Base-by-base conservation (phyloP, 2,797 vertebrate genomes). In the Neosilurus hyrtlii region DNA sequence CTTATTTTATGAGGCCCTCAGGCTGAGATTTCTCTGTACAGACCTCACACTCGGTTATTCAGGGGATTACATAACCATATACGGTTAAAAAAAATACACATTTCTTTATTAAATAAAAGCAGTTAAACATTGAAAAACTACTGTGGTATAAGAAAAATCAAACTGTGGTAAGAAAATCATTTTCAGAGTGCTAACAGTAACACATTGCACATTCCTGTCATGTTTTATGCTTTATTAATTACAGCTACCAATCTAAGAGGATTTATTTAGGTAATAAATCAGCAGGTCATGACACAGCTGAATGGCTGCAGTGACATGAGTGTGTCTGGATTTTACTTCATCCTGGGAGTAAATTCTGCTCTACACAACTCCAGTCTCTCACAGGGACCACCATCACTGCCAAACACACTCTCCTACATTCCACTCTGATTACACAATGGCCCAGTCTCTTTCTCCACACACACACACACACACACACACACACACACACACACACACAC, bases 371-470 rank as follows among this genome's bases (percentile, higher is more conserved):
- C 72, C 49, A 79, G 68, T 4, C 66, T 63, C 54, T 86, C 76
- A 74, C 62, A 71, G 82, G 85, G 87, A 87, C 79, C 18, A 57
- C 22, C 68, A 72, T 68, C 80, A 66, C 80, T 80, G 84, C 81
- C 87, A 86, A 86, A 86, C 70, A 86, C 81, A 84, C 80, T 85
- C 72, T 81, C 49, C 83, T 89, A 88, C 72, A 79, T 89, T 88
- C 82, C 68, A 87, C 82, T 82, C 89, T 88, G 88, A 89, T 89
- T 68, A 88, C 82, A 88, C 86, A 90, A 87, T 0, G 10, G 75
- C 67, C 82, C 80, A 49, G 63, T 66, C 75, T 43, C 37, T 43
- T 43, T 43, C 37, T 43, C 37, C 37, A 43, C 37, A 43, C 37
- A 43, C 37, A 43, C 37, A 43, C 37, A 43, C 37, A 43, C 37